Evolutionary conservation across 2,113 vertebrate species (phyloP).

Genomic region (Tachuris rubrigastra): DNA sequence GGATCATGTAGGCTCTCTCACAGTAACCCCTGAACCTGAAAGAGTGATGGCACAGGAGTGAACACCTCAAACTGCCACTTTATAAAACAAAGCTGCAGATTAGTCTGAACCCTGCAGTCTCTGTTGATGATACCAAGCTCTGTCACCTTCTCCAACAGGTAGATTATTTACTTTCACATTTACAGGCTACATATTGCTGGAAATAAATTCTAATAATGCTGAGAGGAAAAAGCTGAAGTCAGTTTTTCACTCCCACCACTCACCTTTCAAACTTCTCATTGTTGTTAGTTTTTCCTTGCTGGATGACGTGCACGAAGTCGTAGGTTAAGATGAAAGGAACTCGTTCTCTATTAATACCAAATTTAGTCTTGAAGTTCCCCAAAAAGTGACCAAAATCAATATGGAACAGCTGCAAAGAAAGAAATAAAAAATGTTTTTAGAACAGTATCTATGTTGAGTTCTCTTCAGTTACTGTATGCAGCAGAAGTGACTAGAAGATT

Average conservation of each 20-base stretch:
- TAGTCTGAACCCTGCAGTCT: not conserved
- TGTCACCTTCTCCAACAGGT: not conserved
- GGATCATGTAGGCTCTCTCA: conserved; percentile 92
- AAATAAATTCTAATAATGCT: not conserved
- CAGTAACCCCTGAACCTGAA: conserved; percentile 92
- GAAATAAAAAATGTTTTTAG: not conserved
- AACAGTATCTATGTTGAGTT: not conserved
- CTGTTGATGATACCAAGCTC: not conserved
- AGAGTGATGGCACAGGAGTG: not conserved
- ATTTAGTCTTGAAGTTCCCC: conserved; percentile 98
- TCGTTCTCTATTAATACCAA: conserved; percentile 96
- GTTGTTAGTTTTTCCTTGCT: conserved; percentile 93
- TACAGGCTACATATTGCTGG: not conserved
- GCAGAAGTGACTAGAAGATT: not conserved
- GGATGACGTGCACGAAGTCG: conserved; percentile 97
- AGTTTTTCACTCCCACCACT: not conserved
- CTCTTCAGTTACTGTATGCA: not conserved
- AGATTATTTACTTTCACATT: not conserved
- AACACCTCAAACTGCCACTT: accelerated
- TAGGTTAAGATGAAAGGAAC: conserved; percentile 98
- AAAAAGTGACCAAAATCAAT: conserved; percentile 98
- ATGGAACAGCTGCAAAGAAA: conserved; percentile 87
- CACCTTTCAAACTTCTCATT: conserved; percentile 97
- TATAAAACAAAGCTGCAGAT: accelerated
- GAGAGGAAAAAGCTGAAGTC: not conserved